Conservation (phyloP, 2,888 invertebrate genomes). For the Gastracanthus pulcherrimus region DNA sequence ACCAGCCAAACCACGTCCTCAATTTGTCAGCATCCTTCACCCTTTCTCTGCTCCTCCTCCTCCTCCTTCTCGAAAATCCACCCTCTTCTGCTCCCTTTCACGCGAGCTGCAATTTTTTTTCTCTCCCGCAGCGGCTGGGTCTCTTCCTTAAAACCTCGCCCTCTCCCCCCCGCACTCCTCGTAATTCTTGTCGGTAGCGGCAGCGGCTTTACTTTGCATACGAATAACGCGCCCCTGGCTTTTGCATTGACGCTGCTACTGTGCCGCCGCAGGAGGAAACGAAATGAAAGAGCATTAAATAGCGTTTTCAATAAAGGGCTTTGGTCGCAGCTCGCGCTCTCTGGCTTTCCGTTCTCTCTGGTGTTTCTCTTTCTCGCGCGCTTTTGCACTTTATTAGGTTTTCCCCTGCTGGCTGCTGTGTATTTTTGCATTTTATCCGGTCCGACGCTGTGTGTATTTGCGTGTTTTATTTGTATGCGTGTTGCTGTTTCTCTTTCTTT, state of each 20-base stretch:
- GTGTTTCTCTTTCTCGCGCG: neutral
- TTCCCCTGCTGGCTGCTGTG: neutral
- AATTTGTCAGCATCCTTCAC: neutral
- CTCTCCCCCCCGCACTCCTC: neutral
- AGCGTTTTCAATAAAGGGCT: conserved; percentile 50
- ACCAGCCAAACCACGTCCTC: neutral
- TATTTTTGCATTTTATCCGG: neutral
- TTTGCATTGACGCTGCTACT: conserved; percentile 26
- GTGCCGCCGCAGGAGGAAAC: conserved; percentile 21
- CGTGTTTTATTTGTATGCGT: neutral
- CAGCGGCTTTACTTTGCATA: conserved; percentile 60
- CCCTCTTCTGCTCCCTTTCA: neutral
- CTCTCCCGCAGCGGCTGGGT: neutral
- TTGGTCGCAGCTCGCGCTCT: neutral
- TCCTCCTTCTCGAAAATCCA: too few relatives aligned
- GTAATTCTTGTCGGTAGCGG: conserved; percentile 19
- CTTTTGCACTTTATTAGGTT: conserved; percentile 36
- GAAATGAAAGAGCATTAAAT: conserved; percentile 63
- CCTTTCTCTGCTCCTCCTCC: too few relatives aligned
- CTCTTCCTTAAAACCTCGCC: neutral
- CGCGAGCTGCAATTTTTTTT: neutral
- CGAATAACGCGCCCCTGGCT: conserved; percentile 51
- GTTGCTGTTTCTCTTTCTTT: neutral
- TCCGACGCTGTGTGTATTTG: too few relatives aligned
- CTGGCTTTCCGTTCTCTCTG: too few relatives aligned